phyloP scores from a whole-genome alignment of 2,888 invertebrate species.

The Dicyrtomina minuta region DNA sequence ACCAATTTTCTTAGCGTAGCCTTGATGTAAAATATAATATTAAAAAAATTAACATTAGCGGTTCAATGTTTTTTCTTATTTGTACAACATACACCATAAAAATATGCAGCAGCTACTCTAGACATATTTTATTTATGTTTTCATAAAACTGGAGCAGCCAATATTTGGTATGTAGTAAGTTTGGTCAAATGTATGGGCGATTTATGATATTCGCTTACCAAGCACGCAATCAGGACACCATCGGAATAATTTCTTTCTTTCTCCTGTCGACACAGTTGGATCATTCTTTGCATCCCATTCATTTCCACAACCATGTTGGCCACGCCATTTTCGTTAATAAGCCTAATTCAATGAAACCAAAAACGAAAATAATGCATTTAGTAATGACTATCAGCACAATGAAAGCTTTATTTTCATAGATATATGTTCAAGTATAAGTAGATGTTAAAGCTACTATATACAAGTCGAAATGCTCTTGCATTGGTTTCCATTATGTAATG shows the following conservation, averaged over 20 bases:
- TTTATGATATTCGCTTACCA: constrained; percentile 60
- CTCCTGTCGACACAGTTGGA: constrained; percentile 69
- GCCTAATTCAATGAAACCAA: constrained; percentile 57
- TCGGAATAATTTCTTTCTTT: constrained; percentile 66
- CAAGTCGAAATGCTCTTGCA: no score
- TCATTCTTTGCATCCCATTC: constrained; percentile 68
- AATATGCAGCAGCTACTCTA: neutral
- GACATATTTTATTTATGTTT: no score
- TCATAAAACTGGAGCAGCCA: no score
- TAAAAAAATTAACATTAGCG: constrained; percentile 1
- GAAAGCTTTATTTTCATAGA: no score
- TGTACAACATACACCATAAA: neutral
- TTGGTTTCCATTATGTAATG: no score
- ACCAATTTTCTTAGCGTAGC: constrained; percentile 68
- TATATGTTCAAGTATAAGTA: neutral
- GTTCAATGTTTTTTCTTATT: neutral
- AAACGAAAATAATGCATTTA: neutral
- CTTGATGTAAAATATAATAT: constrained; percentile 57
- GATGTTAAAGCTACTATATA: constrained; percentile 42
- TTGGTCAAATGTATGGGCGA: no score
- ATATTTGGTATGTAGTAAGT: no score
- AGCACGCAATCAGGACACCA: constrained; percentile 67
- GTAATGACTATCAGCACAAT: no score
- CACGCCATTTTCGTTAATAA: constrained; percentile 69
- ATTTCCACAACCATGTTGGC: constrained; percentile 70